Evolutionary conservation across 1,140 invertebrate genomes (phyloP), one percentile per base, ranked within the genome.

Genomic region (Parapsyche elsis): DNA sequence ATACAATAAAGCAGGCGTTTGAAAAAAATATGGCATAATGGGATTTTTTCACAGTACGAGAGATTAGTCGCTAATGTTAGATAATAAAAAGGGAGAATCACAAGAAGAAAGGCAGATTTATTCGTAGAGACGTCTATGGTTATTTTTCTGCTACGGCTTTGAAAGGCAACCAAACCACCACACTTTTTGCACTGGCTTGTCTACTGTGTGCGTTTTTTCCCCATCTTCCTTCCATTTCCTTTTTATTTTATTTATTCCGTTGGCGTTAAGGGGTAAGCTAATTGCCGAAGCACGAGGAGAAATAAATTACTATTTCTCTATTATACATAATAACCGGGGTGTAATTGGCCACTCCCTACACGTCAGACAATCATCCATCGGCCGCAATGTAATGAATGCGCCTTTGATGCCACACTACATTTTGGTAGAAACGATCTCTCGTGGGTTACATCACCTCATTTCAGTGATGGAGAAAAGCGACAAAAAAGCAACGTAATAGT

Each of bases 281-380:
- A 77, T 77, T 77, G 75, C 75, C 59, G 12, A 46, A 64, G 57
- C 75, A 77, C 75, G 75, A 77, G 57, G 19, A 19, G 19, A 64
- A 77, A 77, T 59, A 77, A 77, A 79, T 81, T 49, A 77, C 81
- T 80, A 61, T 80, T 79, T 77, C 74, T 79, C 78, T 73, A 81
- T 81, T 81, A 81, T 81, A 59, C 77, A 59, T 81, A 81, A 81
- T 79, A 77, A 80, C 77, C 46, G 71, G 75, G 46, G 38, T 78
- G 78, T 81, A 79, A 81, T 76, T 81, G 74, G 81, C 53, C 76
- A 76, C 80, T 81, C 64, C 77, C 81, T 19, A 16, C 45, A 71
- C 74, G 24, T 64, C 57, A 21, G 53, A 75, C 44, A 64, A 73
- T 49, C 73, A 19, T 24, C 70, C 26, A 57, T n/a, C 45, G 23